These are phyloP conservation scores for Meteorus colon DNA, from an alignment of 2,888 invertebrate species.

Conservation along the genomic window DNA sequence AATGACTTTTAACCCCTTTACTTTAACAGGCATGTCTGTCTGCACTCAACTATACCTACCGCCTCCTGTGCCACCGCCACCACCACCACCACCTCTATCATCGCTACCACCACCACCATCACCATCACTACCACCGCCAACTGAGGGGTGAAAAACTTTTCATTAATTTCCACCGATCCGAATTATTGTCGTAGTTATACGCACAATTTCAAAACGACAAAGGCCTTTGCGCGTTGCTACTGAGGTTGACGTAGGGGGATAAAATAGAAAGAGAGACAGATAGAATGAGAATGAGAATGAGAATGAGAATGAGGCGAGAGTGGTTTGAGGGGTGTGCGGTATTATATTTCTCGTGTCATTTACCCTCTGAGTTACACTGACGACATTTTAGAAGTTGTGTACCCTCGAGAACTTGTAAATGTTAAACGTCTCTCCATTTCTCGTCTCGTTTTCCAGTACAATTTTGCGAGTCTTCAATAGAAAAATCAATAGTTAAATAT, in stretches of 20 bases:
- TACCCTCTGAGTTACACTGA: constrained; percentile 59
- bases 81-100: constrained; percentile 21
- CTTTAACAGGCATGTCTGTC: not conserved
- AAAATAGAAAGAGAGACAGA: not conserved
- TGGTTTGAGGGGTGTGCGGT: constrained; percentile 55
- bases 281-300: not conserved
- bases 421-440: not conserved
- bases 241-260: constrained; percentile 60
- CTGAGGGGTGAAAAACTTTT: constrained; percentile 54
- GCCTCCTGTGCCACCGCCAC: not conserved
- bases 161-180: constrained; percentile 68
- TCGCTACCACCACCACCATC: not conserved
- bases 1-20: constrained; percentile 28
- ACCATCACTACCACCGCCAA: constrained; percentile 30
- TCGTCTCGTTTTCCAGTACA: not conserved
- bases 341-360: constrained; percentile 67
- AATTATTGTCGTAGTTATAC: constrained; percentile 69
- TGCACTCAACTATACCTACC: not conserved
- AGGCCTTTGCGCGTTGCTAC: constrained; percentile 40
- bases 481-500: too few relatives aligned
- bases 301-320: constrained; percentile 18
- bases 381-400: constrained; percentile 47
- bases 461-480: not conserved
- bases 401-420: constrained; percentile 21
- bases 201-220: constrained; percentile 68